Evolutionary conservation across 2,113 vertebrate species (phyloP).

Genomic region (Herpetotheres cachinnans): DNA sequence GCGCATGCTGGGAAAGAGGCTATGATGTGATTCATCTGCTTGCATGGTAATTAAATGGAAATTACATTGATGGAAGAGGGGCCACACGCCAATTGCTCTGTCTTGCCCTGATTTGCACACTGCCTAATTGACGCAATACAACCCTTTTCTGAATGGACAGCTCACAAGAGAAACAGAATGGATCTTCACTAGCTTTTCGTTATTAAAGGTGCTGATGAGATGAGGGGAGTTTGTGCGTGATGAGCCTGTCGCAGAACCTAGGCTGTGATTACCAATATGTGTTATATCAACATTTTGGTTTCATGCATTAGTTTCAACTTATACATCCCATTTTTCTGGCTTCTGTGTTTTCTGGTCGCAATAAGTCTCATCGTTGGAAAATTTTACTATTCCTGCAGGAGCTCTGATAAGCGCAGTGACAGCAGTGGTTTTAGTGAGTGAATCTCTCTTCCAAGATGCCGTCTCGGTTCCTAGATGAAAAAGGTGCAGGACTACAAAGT

Average conservation of each 20-base stretch:
- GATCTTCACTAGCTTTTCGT: background rate
- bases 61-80: background rate
- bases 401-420: background rate
- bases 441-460: background rate
- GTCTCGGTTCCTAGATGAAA: background rate
- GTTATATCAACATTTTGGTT: background rate
- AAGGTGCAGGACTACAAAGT: background rate
- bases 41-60: slow-evolving; percentile 6
- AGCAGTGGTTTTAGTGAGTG: background rate
- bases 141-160: background rate
- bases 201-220: background rate
- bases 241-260: background rate
- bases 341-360: background rate
- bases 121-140: background rate
- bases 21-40: background rate
- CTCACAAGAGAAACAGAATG: background rate
- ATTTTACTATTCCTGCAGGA: background rate
- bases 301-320: background rate
- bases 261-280: background rate
- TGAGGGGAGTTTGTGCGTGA: background rate
- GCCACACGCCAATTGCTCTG: background rate
- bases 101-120: background rate
- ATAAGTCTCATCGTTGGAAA: background rate
- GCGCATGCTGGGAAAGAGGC: background rate
- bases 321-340: background rate